Conservation (phyloP, 2,113 vertebrate species). For the Chionomys nivalis region DNA sequence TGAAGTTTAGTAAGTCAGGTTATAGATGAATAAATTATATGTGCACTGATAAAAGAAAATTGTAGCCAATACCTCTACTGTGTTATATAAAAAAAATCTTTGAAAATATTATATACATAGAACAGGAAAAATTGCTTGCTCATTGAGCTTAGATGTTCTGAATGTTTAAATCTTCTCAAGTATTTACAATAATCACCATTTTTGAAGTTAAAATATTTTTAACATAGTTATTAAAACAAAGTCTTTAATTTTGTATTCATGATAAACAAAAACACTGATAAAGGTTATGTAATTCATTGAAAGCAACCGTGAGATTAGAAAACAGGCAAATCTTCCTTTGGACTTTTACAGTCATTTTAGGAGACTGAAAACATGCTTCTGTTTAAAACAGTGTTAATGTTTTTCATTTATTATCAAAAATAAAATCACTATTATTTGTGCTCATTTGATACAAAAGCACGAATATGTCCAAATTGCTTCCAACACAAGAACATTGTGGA, state of each 20-base stretch:
- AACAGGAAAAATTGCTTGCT: not conserved
- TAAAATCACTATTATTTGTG: not conserved
- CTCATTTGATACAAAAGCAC: slow-evolving; percentile 45
- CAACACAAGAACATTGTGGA: not conserved
- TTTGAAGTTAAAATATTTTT: not conserved
- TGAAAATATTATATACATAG: not conserved
- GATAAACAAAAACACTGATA: not conserved
- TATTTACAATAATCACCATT: not conserved
- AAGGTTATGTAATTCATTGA: not conserved
- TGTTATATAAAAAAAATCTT: not conserved
- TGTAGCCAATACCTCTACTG: not conserved
- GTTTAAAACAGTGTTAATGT: not conserved
- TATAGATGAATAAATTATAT: not conserved
- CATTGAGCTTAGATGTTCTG: not conserved
- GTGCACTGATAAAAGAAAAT: not conserved
- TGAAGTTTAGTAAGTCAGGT: not conserved
- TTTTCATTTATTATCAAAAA: slow-evolving; percentile 43
- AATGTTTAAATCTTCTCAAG: not conserved
- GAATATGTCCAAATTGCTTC: not conserved
- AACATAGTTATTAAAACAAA: not conserved
- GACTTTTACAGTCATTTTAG: not conserved
- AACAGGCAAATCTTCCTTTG: not conserved
- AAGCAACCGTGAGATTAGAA: not conserved
- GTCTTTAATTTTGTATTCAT: not conserved
- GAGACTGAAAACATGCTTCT: not conserved